A percentile compares a stretch with the other conserved stretches of the same genome.
These are phyloP conservation scores for Pseudachorutes palmiensis DNA, from an alignment of 1,140 invertebrate genomes.

Conservation along the genomic window DNA sequence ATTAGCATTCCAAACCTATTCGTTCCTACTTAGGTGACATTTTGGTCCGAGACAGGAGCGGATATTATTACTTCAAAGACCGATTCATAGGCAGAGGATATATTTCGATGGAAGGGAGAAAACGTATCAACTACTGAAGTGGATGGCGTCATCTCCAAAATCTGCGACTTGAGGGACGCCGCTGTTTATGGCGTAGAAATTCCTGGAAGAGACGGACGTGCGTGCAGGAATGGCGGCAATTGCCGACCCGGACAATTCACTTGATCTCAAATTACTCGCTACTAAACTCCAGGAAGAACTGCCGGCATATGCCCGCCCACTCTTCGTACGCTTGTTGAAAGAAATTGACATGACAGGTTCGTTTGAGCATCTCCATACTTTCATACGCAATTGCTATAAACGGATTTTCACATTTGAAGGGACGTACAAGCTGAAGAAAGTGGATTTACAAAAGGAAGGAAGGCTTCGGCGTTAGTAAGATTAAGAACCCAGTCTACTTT, in stretches of 20 bases:
- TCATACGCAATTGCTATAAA: neutral
- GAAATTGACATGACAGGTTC: slow-evolving; percentile 76
- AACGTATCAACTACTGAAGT: slow-evolving; percentile 98
- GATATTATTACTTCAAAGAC: slow-evolving; percentile 57
- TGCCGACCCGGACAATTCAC: slow-evolving; percentile 59
- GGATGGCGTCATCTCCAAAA: slow-evolving; percentile 80
- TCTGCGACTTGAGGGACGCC: slow-evolving; percentile 74
- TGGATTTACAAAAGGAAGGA: neutral
- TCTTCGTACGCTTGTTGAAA: slow-evolving; percentile 72
- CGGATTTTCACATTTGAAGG: neutral
- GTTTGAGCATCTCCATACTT: neutral
- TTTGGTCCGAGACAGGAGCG: slow-evolving; percentile 51
- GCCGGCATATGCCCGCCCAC: slow-evolving; percentile 75
- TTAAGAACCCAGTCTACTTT: neutral
- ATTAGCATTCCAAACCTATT: slow-evolving; percentile 40
- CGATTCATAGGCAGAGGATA: slow-evolving; percentile 57
- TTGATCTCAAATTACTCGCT: slow-evolving; percentile 58
- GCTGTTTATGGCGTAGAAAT: slow-evolving; percentile 84
- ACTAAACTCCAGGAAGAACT: slow-evolving; percentile 58
- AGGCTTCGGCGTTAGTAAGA: neutral
- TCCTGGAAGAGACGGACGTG: slow-evolving; percentile 47
- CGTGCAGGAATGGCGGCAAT: slow-evolving; percentile 96
- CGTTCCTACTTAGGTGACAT: slow-evolving; percentile 68
- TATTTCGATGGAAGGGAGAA: slow-evolving; percentile 87
- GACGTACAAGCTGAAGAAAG: neutral